Conservation (phyloP, 2,888 invertebrate species). For the Latrodectus elegans region DNA sequence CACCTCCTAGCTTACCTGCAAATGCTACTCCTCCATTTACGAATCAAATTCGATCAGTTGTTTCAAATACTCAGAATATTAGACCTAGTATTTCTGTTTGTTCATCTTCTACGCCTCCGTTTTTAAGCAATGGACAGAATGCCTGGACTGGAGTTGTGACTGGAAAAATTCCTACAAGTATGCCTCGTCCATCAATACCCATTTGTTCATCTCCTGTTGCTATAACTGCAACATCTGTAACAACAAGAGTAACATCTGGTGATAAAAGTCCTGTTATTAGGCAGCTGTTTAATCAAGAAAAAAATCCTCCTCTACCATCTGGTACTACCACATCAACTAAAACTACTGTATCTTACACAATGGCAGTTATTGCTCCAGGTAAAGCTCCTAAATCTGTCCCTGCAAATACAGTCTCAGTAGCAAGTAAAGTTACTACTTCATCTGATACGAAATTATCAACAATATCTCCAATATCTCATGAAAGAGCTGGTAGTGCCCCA, state of each 20-base stretch:
- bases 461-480: constrained; percentile 56
- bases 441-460: constrained; percentile 61
- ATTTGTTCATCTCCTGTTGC: constrained; percentile 47
- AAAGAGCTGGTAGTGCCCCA: constrained; percentile 59
- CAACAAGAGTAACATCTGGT: constrained; percentile 32
- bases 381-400: constrained; percentile 69
- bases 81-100: constrained; percentile 67
- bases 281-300: constrained; percentile 74
- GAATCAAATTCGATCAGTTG: constrained; percentile 51
- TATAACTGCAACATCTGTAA: constrained; percentile 32
- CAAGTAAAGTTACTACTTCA: constrained; percentile 57
- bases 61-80: constrained; percentile 59
- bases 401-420: constrained; percentile 68
- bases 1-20: constrained; percentile 68
- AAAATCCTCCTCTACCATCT: constrained; percentile 31
- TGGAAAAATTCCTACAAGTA: constrained; percentile 68
- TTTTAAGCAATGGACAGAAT: constrained; percentile 64
- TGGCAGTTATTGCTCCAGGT: constrained; percentile 71
- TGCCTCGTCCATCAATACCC: constrained; percentile 67
- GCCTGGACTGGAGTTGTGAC: constrained; percentile 66
- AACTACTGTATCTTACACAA: constrained; percentile 75
- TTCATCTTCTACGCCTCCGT: constrained; percentile 56
- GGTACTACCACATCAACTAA: constrained; percentile 79
- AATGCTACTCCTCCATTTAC: constrained; percentile 69
- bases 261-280: constrained; percentile 72